Base-by-base conservation (phyloP, 92 coral and sea anemone genomes). In the Phenganax stokvisi region DNA sequence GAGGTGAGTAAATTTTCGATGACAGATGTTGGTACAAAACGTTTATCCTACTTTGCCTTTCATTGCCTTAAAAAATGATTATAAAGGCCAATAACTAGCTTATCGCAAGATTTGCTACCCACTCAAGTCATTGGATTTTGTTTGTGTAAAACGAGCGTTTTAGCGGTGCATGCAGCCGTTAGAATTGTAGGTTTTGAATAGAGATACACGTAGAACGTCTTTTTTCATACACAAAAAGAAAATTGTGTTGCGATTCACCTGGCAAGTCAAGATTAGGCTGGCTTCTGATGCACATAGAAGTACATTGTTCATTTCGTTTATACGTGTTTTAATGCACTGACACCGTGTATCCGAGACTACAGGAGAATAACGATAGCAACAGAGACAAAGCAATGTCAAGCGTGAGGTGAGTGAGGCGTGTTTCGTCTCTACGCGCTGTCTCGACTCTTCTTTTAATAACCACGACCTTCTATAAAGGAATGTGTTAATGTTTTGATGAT, bases 1-100 rank as follows among this genome's bases (percentile, higher is more conserved):
- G 55, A 12, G 5, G 47, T 37, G 47, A 37, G 47, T 76, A 76
- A 76, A 57, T 51, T 76, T 52, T 70, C 30, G 81, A 76, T 76
- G 81, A 76, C 81, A 76, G 81, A 76, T 76, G 30, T 11, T 10
- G 29, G 47, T 30, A 31, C 64, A 57, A 29, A 57, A 60, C 70
- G 56, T 27, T 60, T 57, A 25, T 37, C 47, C n/a, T 17, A 64
- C 12, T 76, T 53, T 57, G 65, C 7, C 47, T 37, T 37, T 1
- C 2, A 5, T 37, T 37, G 47, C 47, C 47, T 37, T 37, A 37
- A 37, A 37, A 37, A 37, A 37, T 37, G 47, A 37, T 5, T 37
- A 5, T 37, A 37, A 2, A 5, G 47, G 47, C 47, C 47, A 37
- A 2, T 37, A 5, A 37, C 47, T 37, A 37, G 47, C 47, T 5